These are phyloP conservation scores for Typhlomys cinereus DNA, from an alignment of 2,113 vertebrate species.

Conservation along the genomic window DNA sequence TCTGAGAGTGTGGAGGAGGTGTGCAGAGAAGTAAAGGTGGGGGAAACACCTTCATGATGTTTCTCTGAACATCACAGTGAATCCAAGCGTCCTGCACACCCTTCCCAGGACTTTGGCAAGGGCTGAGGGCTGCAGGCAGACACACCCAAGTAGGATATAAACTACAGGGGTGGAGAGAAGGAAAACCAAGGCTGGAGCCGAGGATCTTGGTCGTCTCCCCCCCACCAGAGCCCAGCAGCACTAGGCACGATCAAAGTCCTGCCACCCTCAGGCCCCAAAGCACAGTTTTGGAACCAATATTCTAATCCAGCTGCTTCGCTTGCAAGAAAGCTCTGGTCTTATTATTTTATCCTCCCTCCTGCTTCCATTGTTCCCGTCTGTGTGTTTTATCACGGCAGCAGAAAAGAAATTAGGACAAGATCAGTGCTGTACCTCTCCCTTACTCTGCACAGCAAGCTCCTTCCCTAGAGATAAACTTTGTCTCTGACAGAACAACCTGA, in stretches of 20 bases:
- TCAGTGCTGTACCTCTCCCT: no score
- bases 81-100: not conserved
- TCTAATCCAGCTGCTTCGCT: not conserved
- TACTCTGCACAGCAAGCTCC: no score
- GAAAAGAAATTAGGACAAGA: no score
- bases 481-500: no score
- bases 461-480: no score
- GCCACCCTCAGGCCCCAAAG: not conserved
- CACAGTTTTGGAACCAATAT: not conserved
- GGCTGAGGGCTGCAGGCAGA: constrained; percentile 16
- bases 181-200: not conserved
- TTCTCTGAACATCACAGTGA: not conserved
- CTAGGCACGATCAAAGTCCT: not conserved
- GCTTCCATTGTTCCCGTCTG: no score
- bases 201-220: not conserved
- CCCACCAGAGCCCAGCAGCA: not conserved
- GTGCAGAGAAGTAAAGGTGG: not conserved
- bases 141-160: constrained; percentile 41
- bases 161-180: constrained; percentile 23
- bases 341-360: not conserved
- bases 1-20: not conserved
- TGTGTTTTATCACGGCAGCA: no score
- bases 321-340: not conserved
- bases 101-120: not conserved
- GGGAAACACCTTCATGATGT: not conserved